A percentile compares a stretch with the other conserved stretches of the same genome.
phyloP scores from a whole-genome alignment of 2,888 invertebrate genomes.

The Drosophila rellima region DNA sequence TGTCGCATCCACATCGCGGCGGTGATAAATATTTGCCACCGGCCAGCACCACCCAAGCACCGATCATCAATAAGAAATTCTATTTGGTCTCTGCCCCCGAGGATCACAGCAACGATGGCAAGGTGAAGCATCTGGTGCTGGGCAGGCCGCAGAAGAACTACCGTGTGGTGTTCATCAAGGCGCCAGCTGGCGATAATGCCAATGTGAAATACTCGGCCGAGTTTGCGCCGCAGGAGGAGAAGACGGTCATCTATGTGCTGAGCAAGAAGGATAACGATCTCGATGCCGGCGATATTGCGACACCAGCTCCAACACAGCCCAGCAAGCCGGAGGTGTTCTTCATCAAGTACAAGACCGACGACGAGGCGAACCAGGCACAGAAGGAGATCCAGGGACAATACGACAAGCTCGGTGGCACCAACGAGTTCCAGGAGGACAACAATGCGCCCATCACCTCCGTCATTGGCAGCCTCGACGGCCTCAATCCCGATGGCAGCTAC shows the following conservation, averaged over 20 bases:
- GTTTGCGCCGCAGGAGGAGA: slow-evolving; percentile 85
- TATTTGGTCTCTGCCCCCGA: slow-evolving; percentile 84
- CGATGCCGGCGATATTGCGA: slow-evolving; percentile 82
- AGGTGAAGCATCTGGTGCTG: slow-evolving; percentile 83
- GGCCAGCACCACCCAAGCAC: slow-evolving; percentile 72
- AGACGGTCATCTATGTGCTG: slow-evolving; percentile 85
- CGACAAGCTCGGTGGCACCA: slow-evolving; percentile 82
- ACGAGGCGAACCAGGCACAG: slow-evolving; percentile 85
- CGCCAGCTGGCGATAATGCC: slow-evolving; percentile 77
- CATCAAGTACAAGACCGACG: slow-evolving; percentile 85
- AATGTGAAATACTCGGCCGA: slow-evolving; percentile 83
- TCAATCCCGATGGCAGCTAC: slow-evolving; percentile 82
- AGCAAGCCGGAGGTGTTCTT: slow-evolving; percentile 86
- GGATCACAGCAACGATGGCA: slow-evolving; percentile 77
- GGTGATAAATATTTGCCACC: slow-evolving; percentile 83
- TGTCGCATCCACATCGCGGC: slow-evolving; percentile 65
- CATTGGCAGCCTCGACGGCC: slow-evolving; percentile 81
- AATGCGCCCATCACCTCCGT: slow-evolving; percentile 82
- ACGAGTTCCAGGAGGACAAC: slow-evolving; percentile 80
- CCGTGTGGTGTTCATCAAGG: slow-evolving; percentile 85
- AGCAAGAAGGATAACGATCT: slow-evolving; percentile 84
- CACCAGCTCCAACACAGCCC: slow-evolving; percentile 84
- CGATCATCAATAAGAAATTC: slow-evolving; percentile 84
- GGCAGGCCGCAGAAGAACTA: slow-evolving; percentile 85
- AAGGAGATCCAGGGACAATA: slow-evolving; percentile 85